Percentiles rank a stretch among this genome's conserved stretches.
These are phyloP conservation scores for Brotogeris chrysoptera DNA, from an alignment of 2,797 vertebrate species.

Conservation along the genomic window DNA sequence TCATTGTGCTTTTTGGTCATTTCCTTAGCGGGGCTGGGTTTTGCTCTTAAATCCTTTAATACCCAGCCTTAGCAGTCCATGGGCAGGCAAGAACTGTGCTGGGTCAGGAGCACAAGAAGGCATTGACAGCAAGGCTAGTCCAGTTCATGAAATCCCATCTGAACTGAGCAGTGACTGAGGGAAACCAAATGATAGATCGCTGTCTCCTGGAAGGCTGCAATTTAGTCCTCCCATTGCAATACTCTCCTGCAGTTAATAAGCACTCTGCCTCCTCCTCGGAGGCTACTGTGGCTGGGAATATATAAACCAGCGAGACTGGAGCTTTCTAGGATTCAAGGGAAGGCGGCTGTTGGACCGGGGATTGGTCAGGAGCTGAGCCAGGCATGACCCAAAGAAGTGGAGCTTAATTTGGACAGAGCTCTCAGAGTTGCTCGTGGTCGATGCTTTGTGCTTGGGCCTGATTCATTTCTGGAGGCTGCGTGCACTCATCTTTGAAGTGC, in stretches of 20 bases:
- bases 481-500: neutral
- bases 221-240: slow-evolving; percentile 13
- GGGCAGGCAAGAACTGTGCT: neutral
- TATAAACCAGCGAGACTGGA: neutral
- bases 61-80: neutral
- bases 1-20: neutral
- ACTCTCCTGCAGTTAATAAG: slow-evolving; percentile 48
- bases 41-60: neutral
- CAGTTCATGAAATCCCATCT: neutral
- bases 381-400: neutral
- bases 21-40: neutral
- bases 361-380: slow-evolving; percentile 20
- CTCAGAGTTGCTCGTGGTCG: neutral
- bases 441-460: neutral
- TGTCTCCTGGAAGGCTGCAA: slow-evolving; percentile 7
- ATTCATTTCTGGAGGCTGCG: neutral
- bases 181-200: slow-evolving; percentile 3
- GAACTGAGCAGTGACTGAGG: neutral
- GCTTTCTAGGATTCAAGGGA: slow-evolving; percentile 53
- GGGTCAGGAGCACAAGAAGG: neutral
- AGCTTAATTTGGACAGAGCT: neutral
- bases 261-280: slow-evolving; percentile 34
- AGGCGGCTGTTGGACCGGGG: neutral
- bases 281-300: slow-evolving; percentile 18
- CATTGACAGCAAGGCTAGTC: neutral